These are phyloP conservation scores for Gari tellinella DNA, from an alignment of 2,888 invertebrate genomes.

Conservation along the genomic window DNA sequence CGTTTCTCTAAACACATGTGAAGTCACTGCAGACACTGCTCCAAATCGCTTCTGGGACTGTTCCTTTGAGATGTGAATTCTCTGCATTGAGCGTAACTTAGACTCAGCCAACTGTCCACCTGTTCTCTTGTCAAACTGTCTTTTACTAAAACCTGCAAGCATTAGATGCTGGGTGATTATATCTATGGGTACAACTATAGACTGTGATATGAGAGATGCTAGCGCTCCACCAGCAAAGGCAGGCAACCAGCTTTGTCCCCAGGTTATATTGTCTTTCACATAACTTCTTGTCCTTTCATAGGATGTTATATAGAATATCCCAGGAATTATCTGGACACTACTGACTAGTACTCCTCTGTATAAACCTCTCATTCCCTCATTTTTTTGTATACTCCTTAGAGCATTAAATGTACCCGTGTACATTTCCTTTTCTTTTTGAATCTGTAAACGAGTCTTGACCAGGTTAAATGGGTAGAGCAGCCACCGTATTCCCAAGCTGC, in stretches of 20 bases:
- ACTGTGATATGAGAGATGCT: constrained; percentile 97
- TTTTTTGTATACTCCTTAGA: constrained; percentile 92
- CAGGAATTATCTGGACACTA: constrained; percentile 89
- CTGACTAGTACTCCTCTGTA: constrained; percentile 98
- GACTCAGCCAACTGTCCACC: constrained; percentile 27
- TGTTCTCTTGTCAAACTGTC: constrained; percentile 9
- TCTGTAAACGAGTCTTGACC: constrained; percentile 96
- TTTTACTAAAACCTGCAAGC: constrained; percentile 89
- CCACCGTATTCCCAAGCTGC: constrained; percentile 91
- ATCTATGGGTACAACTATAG: constrained; percentile 98
- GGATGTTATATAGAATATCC: constrained; percentile 91
- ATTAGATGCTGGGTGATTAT: constrained; percentile 98
- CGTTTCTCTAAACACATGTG: constrained; percentile 91
- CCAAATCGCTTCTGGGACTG: constrained; percentile 66
- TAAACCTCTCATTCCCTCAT: constrained; percentile 92
- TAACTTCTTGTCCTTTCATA: constrained; percentile 96
- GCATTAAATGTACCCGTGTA: constrained; percentile 93
- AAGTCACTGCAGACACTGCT: constrained; percentile 86
- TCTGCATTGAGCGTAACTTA: constrained; percentile 47
- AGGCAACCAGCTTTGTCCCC: constrained; percentile 84
- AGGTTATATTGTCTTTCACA: constrained; percentile 87
- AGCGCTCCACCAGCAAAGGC: constrained; percentile 93
- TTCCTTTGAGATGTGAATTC: constrained; percentile 59
- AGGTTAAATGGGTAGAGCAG: constrained; percentile 96
- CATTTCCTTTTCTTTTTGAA: constrained; percentile 86